phyloP scores from a whole-genome alignment of 2,888 invertebrate species.

The Xestobium rufovillosum region DNA sequence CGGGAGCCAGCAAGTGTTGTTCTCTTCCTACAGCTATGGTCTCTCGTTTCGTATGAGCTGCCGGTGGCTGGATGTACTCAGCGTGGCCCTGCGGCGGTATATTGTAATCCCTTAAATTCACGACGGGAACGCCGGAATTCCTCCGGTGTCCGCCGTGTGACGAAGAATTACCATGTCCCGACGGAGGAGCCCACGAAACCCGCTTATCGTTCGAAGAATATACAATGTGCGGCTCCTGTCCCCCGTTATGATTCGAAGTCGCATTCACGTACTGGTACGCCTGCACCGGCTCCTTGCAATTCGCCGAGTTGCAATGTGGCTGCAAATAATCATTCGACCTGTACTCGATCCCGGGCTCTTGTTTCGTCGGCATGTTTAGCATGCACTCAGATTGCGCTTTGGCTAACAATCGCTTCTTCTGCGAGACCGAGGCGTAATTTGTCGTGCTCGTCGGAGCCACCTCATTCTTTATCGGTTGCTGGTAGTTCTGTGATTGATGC shows the following conservation, averaged over 20 bases:
- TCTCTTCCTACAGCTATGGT: slow-evolving; percentile 40
- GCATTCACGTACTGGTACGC: slow-evolving; percentile 42
- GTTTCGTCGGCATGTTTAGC: slow-evolving; percentile 54
- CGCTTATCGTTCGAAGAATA: slow-evolving; percentile 47
- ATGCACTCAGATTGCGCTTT: slow-evolving; percentile 75
- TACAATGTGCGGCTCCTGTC: slow-evolving; percentile 31
- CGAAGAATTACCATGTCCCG: slow-evolving; percentile 39
- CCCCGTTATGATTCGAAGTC: slow-evolving; percentile 39
- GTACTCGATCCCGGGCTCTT: slow-evolving; percentile 47
- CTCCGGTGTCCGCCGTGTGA: slow-evolving; percentile 38
- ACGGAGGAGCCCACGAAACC: slow-evolving; percentile 51
- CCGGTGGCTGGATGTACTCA: slow-evolving; percentile 53
- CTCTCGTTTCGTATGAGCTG: slow-evolving; percentile 50
- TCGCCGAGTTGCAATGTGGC: slow-evolving; percentile 40
- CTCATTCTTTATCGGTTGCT: slow-evolving; percentile 49
- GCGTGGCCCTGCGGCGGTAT: slow-evolving; percentile 45
- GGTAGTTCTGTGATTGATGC: slow-evolving; percentile 33
- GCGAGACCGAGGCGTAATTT: slow-evolving; percentile 60
- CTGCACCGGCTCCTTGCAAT: slow-evolving; percentile 47
- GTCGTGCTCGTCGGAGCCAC: slow-evolving; percentile 40
- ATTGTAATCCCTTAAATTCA: slow-evolving; percentile 41
- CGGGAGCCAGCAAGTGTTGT: slow-evolving; percentile 53
- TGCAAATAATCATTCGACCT: slow-evolving; percentile 36
- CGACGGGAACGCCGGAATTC: slow-evolving; percentile 36
- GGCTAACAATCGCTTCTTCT: slow-evolving; percentile 82